Base-by-base conservation (phyloP, 2,113 vertebrate genomes). In the Myotis brandtii region DNA sequence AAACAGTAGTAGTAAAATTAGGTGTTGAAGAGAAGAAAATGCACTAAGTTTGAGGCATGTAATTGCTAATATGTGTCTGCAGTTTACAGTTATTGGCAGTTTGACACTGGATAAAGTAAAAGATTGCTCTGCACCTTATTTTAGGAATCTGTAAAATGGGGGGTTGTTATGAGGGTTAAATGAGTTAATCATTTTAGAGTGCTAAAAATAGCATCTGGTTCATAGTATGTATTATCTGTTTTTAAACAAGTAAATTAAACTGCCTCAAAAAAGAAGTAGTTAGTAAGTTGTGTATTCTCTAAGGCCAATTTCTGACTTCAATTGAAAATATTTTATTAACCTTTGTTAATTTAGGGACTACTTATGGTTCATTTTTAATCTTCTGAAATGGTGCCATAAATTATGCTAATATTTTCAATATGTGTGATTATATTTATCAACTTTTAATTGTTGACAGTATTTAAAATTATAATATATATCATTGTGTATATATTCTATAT, bases 241-340 rank as follows among this genome's bases (percentile, higher is more conserved):
- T 80, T 80, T 77, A 73, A 93, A 77, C 3, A 82, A 89, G n/a
- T 79, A 73, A 75, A 52, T 72, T 13, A 80, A 95, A 69, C 27
- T 59, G 4, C 27, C 6, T 87, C 30, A 21, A 48, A 84, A 17
- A 0, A 72, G 4, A 92, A 76, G 21, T 82, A 5, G 88, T 69
- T 46, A 21, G 5, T 80, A 84, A 84, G 9, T 69, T 87, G 7
- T 67, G 2, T n/a, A 37, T 77, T 89, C 20, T n/a, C 11, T 83
- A 73, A 91, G 27, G 13, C 13, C 40, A 67, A 30, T 77, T 86
- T 86, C 56, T 67, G 84, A 84, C 4, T 56, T 66, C 9, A 86
- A 56, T 40, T 59, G 11, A 89, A 82, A 75, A 25, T 73, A 52
- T 23, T 87, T n/a, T 73, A 23, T 52, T 66, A 79, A 56, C 32